Base-by-base conservation (phyloP, 2,888 invertebrate species). In the Pachycephus smyrnensis region DNA sequence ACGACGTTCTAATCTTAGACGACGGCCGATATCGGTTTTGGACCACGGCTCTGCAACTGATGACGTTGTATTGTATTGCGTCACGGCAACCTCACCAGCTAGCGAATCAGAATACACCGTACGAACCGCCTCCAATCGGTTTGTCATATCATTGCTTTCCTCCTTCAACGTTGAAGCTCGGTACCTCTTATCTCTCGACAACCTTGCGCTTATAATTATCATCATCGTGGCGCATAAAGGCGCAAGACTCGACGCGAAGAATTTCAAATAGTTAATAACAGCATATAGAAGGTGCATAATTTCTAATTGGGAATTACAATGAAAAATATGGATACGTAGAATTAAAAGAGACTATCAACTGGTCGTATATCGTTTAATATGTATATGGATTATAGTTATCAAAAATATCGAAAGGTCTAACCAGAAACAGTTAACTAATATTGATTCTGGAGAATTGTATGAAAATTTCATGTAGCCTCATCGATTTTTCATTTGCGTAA, bases 1-100 rank as follows among this genome's bases (percentile, higher is more conserved):
- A 82, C 78, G 77, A 75, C 71, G 76, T 80, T 75, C 78, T 78
- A 78, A 78, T 82, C 82, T 77, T 31, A 69, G 55, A 55, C 55
- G 55, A 9, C 55, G 55, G 55, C 55, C 55, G 23, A 55, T 55
- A 23, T 55, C 55, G 55, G 15, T 55, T 55, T 23, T 55, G 55
- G 55, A 55, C 55, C 23, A 55, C 55, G 23, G 55, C 55, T 55
- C 23, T 55, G 23, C 9, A 55, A 55, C 9, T 23, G 55, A 9
- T 55, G 23, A 55, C 55, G 23, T 55, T 23, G 55, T 9, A 55
- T 23, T 55, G 9, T 55, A 23, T 55, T 23, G 55, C 55, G 55
- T 55, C 23, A 55, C 55, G 55, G 23, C 23, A 9, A 55, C 23
- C 55, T 55, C 55, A 23, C 6, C 55, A 2, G 23, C 55, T 55